Base-by-base conservation (phyloP, 2,888 invertebrate genomes). In the Nezara viridula region DNA sequence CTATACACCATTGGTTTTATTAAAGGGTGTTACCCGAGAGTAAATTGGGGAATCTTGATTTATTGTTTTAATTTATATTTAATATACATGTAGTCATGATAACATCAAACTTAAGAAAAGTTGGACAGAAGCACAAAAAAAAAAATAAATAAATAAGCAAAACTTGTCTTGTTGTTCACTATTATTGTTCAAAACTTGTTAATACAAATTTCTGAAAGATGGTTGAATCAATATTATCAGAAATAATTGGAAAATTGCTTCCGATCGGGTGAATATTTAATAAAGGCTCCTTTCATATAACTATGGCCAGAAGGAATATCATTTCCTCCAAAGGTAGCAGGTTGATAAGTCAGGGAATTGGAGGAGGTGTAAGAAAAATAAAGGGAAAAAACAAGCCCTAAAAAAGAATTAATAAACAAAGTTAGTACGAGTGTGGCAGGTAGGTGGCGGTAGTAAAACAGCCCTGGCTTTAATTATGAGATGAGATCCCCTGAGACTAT, bases 401-500 rank as follows among this genome's bases (percentile, higher is more conserved):
- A 73, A 73, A 73, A 27, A 27, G 60, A 14, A 60, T 66, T 37
- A 37, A 73, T 73, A 73, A 73, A 32, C 66, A 73, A 73, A 73
- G 66, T 73, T 37, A 37, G 66, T 19, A 37, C 6, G 32, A 27
- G 24, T 60, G 27, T 32, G 66, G 37, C 19, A 2, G 66, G 66
- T 14, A 60, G n/a, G 9, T 2, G 32, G 21, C 10, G 32, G 37
- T 37, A 73, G 21, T 73, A 73, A 73, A 73, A 37, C 66, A 32
- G 66, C 66, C 14, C 32, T 37, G 66, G 66, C 19, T 73, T 37
- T 73, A 73, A 73, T 73, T 73, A 73, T 37, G 66, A 73, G 66
- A 73, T 37, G 32, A 37, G 19, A 32, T 16, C 19, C 66, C 7
- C 32, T 2, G 37, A 60, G 60, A 60, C 60, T 60, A 14, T 60